A percentile compares a stretch with the other conserved stretches of the same genome.
Evolutionary conservation across 2,797 vertebrate species (phyloP).

Genomic region (Lates japonicus): DNA sequence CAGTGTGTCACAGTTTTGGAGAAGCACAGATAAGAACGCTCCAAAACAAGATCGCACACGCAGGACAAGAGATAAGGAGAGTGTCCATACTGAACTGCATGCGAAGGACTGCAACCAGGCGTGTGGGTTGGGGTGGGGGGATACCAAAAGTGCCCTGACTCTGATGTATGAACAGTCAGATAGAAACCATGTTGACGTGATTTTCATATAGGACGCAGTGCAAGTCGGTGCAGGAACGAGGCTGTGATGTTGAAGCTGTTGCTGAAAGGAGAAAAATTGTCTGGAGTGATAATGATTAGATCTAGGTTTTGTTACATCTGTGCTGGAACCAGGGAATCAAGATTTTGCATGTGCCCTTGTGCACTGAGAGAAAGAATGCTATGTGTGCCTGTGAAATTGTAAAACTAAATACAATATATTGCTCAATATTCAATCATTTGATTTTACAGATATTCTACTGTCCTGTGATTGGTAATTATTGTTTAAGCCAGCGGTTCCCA

Average conservation of each 20-base stretch:
- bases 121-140: background rate
- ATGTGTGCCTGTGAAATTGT: background rate
- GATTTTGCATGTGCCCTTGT: background rate
- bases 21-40: slow-evolving; percentile 54
- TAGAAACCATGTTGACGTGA: slow-evolving; percentile 14
- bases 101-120: slow-evolving; percentile 22
- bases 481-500: background rate
- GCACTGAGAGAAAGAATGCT: background rate
- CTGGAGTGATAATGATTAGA: background rate
- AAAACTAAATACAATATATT: background rate
- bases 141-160: slow-evolving; percentile 37
- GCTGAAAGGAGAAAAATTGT: background rate
- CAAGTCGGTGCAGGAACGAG: slow-evolving; percentile 60
- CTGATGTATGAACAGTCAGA: slow-evolving; percentile 51
- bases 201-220: background rate
- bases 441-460: background rate
- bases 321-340: background rate
- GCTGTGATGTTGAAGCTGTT: slow-evolving; percentile 42
- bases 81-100: slow-evolving; percentile 18
- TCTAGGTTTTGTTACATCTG: slow-evolving; percentile 4
- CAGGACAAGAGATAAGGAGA: slow-evolving; percentile 58
- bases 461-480: background rate
- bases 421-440: background rate
- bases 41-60: slow-evolving; percentile 72
- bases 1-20: background rate